These are phyloP conservation scores for Chaetoderma sp. DNA, from an alignment of 2,888 invertebrate genomes.

Conservation along the genomic window DNA sequence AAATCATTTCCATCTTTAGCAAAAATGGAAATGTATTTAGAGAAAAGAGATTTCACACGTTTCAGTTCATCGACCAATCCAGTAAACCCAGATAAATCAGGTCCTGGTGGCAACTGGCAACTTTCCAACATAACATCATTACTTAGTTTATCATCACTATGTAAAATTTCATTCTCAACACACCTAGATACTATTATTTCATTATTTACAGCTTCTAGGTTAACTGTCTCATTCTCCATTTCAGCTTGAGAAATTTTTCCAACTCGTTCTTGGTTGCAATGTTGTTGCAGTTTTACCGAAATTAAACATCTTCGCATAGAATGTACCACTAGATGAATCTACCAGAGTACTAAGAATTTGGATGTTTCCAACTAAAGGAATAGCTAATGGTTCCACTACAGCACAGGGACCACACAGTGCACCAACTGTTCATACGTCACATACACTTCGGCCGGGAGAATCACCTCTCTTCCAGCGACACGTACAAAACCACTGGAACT, in stretches of 20 bases:
- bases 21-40: conserved; percentile 7
- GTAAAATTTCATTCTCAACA: too few species aligned
- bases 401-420: neutral
- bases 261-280: neutral
- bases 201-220: neutral
- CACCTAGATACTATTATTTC: neutral
- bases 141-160: too few species aligned
- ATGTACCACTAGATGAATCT: neutral
- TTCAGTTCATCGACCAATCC: neutral
- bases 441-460: neutral
- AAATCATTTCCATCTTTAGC: conserved; percentile 20
- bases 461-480: neutral
- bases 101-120: neutral
- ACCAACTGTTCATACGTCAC: neutral
- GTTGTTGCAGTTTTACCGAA: neutral
- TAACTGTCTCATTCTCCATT: neutral
- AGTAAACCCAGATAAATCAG: neutral
- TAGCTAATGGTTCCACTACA: neutral
- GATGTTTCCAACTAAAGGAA: too few species aligned
- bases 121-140: too few species aligned
- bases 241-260: neutral
- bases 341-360: neutral
- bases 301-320: neutral
- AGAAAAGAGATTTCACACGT: conserved; percentile 1
- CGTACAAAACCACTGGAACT: neutral